Base-by-base conservation (phyloP, 2,113 vertebrate species). In the Oncorhynchus tshawytscha region DNA sequence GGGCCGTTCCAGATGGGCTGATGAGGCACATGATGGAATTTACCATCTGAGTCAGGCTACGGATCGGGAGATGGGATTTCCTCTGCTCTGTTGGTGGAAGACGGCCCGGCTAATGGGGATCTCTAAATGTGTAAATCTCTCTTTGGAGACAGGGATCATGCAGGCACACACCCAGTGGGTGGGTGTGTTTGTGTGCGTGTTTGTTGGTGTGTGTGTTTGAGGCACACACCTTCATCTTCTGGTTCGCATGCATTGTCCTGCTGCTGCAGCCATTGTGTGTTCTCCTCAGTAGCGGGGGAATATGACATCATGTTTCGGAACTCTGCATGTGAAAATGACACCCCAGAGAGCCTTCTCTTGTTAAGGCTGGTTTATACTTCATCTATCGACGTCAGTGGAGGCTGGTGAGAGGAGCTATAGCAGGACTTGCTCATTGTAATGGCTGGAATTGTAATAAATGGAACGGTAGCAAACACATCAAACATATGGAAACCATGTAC, bases 271-370 rank as follows among this genome's bases (percentile, higher is more conserved):
- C 73, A 86, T 88, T 85, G 89, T 91, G n/a, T 62, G 59, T 62
- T 62, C 62, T n/a, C 72, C 20, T 71, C 77, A 75, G 66, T 75
- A 85, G 82, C 81, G 5, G 31, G 62, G 88, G 88, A 89, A 91
- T 84, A 86, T 85, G 78, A 90, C 83, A 67, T 22, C 84, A 85
- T 85, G 82, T 88, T 88, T 45, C 84, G 84, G 81, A 87, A 68
- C 5, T 15, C 51, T 80, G 69, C 24, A 82, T 70, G 82, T 81
- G 82, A 88, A 87, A 91, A 90, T 18, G 78, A 88, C 45, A 76
- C 89, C 80, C 85, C 31, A 79, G 88, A 84, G 87, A 81, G 67
- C 3, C n/a, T 71, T 82, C 67, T 71, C 9, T 45, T 45, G 39
- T 45, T 45, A 45, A 12, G 39, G 39, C 39, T 45, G 39, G 39